phyloP scores from a whole-genome alignment of 2,888 invertebrate species.

The Patella depressa region DNA sequence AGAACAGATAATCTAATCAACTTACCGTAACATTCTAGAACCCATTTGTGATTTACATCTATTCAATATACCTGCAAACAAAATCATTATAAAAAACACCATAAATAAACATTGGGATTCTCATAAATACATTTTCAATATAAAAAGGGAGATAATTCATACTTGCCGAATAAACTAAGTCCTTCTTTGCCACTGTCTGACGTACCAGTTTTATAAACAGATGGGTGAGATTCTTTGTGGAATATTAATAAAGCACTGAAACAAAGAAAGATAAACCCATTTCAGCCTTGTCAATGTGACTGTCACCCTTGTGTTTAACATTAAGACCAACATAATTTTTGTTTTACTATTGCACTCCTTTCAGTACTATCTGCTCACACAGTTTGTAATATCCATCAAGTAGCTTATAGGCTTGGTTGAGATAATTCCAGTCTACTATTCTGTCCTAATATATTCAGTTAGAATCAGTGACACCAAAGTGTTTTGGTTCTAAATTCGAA shows the following conservation, averaged over 20 bases:
- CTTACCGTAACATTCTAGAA: constrained; percentile 77
- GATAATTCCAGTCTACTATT: no score
- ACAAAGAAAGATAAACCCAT: constrained; percentile 6
- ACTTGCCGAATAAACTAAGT: constrained; percentile 78
- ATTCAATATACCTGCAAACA: constrained; percentile 75
- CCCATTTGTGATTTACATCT: constrained; percentile 82
- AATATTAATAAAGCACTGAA: constrained; percentile 83
- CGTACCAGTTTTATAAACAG: constrained; percentile 80
- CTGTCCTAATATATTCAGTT: no score
- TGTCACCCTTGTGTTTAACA: no score
- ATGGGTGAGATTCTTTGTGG: constrained; percentile 80
- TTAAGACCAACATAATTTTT: no score
- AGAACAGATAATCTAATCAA: not conserved
- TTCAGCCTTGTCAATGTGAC: no score
- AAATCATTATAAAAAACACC: not conserved
- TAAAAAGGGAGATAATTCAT: not conserved
- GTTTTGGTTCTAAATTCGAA: no score
- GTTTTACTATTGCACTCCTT: no score
- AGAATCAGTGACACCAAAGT: no score
- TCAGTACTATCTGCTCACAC: no score
- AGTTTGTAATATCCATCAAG: no score
- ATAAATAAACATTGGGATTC: not conserved
- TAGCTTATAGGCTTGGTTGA: no score
- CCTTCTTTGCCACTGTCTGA: constrained; percentile 79
- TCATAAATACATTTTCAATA: not conserved